Percentiles rank a stretch among this genome's conserved stretches.
Conservation (phyloP, 37 sponge, comb jelly and placozoan genomes). For the Amphimedon queenslandica region DNA sequence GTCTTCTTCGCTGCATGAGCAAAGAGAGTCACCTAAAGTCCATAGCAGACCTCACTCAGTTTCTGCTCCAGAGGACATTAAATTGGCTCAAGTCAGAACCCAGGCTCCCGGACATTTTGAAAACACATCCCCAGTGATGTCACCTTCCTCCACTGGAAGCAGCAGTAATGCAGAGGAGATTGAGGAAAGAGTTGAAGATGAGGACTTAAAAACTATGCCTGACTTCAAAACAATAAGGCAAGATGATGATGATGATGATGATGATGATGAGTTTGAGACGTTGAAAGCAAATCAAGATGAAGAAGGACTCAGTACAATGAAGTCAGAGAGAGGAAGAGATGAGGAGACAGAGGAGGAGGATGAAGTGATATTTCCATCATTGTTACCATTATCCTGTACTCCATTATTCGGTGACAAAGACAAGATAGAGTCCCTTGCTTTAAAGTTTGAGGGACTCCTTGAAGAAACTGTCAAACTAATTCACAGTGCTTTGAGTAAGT, state of each 20-base stretch:
- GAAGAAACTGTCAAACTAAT: conserved; percentile 30
- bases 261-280: conserved; percentile 1
- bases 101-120: too few relatives aligned
- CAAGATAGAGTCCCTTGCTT: conserved; percentile 10
- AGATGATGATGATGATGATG: conserved; percentile 17
- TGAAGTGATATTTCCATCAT: conserved; percentile 24
- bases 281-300: not conserved
- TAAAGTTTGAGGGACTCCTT: not conserved
- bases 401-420: conserved; percentile 27
- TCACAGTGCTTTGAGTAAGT: conserved; percentile 34
- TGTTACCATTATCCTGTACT: conserved; percentile 28
- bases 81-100: too few relatives aligned
- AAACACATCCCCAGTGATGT: too few relatives aligned
- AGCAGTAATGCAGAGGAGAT: too few relatives aligned
- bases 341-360: conserved; percentile 29
- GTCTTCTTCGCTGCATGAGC: too few relatives aligned
- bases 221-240: too few relatives aligned
- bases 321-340: too few relatives aligned
- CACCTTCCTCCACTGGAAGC: too few relatives aligned
- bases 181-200: too few relatives aligned
- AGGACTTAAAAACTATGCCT: too few relatives aligned
- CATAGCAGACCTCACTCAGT: not conserved
- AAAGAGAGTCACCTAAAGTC: not conserved
- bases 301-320: too few relatives aligned
- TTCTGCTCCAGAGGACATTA: conserved; percentile 1